A percentile compares a stretch with the other conserved stretches of the same genome.
Evolutionary conservation across 2,888 invertebrate genomes (phyloP).

Genomic region (Marronus borbonicus): DNA sequence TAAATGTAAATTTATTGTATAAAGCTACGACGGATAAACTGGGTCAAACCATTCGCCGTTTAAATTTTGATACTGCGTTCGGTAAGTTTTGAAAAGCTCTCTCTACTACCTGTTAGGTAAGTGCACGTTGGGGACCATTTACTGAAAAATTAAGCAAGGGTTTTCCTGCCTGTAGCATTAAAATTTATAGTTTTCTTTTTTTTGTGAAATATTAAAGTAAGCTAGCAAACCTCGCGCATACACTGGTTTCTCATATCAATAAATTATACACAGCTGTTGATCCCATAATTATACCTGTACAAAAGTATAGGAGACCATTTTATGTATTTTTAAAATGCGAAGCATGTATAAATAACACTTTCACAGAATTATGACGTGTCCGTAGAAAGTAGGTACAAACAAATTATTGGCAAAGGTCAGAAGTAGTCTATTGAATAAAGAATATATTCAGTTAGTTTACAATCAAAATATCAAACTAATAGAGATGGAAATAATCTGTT

Average conservation of each 20-base stretch:
- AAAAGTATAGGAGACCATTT: neutral
- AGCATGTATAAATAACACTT: neutral
- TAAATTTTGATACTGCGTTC: constrained; percentile 45
- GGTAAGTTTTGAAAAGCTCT: constrained; percentile 44
- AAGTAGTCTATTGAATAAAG: too few relatives aligned
- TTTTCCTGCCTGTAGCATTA: constrained; percentile 34
- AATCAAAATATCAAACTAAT: too few relatives aligned
- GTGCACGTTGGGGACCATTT: constrained; percentile 43
- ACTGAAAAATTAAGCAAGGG: constrained; percentile 47
- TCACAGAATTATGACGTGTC: too few relatives aligned
- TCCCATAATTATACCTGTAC: neutral
- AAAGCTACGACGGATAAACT: constrained; percentile 28
- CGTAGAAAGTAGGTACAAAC: too few relatives aligned
- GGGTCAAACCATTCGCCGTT: constrained; percentile 37
- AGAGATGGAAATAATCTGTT: too few relatives aligned
- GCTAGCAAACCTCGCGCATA: constrained; percentile 5
- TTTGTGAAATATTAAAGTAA: constrained; percentile 39
- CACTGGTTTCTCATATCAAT: constrained; percentile 46
- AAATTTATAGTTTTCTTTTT: constrained; percentile 41
- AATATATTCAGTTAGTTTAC: too few relatives aligned
- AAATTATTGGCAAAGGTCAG: too few relatives aligned
- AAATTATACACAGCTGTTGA: constrained; percentile 19
- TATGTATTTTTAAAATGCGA: neutral
- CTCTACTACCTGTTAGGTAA: constrained; percentile 44
- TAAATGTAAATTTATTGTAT: constrained; percentile 31